These are phyloP conservation scores for Cyclargus thomasi DNA, from an alignment of 1,140 invertebrate genomes.

Conservation along the genomic window DNA sequence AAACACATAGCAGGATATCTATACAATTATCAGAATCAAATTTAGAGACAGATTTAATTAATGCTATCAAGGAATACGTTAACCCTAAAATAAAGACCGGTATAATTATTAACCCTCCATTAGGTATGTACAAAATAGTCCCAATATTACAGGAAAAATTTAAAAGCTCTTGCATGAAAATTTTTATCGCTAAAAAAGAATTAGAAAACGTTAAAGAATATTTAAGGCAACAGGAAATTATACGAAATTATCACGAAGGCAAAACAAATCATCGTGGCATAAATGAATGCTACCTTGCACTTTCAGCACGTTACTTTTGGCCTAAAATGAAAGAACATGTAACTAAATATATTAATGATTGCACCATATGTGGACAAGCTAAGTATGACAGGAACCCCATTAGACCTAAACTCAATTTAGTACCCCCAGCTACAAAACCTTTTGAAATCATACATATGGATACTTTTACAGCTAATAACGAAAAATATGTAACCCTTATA, in stretches of 20 bases:
- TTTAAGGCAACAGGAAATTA: no score
- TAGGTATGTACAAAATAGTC: slow-evolving; percentile 1
- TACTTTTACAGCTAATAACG: slow-evolving; percentile 17
- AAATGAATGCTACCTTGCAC: slow-evolving; percentile 24
- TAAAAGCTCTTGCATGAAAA: slow-evolving; percentile 23
- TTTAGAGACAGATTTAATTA: slow-evolving; percentile 1
- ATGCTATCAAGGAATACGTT: neutral
- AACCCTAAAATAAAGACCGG: neutral
- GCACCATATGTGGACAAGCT: slow-evolving; percentile 25
- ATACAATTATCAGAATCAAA: neutral
- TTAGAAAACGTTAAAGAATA: slow-evolving; percentile 12
- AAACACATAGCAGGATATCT: neutral
- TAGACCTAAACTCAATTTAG: slow-evolving; percentile 25
- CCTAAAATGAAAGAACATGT: slow-evolving; percentile 28
- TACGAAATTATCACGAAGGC: slow-evolving; percentile 17
- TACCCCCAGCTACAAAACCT: slow-evolving; percentile 26
- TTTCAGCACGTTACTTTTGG: slow-evolving; percentile 27
- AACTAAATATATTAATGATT: slow-evolving; percentile 26
- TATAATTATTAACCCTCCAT: slow-evolving; percentile 2
- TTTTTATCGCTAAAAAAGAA: slow-evolving; percentile 20
- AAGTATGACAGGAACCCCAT: slow-evolving; percentile 28
- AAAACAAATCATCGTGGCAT: slow-evolving; percentile 25
- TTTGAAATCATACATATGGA: slow-evolving; percentile 26
- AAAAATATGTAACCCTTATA: slow-evolving; percentile 24
- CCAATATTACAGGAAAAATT: slow-evolving; percentile 7